A percentile compares a stretch with the other conserved stretches of the same genome.
Evolutionary conservation across 2,113 vertebrate species (phyloP).

Genomic region (Chamaea fasciata): DNA sequence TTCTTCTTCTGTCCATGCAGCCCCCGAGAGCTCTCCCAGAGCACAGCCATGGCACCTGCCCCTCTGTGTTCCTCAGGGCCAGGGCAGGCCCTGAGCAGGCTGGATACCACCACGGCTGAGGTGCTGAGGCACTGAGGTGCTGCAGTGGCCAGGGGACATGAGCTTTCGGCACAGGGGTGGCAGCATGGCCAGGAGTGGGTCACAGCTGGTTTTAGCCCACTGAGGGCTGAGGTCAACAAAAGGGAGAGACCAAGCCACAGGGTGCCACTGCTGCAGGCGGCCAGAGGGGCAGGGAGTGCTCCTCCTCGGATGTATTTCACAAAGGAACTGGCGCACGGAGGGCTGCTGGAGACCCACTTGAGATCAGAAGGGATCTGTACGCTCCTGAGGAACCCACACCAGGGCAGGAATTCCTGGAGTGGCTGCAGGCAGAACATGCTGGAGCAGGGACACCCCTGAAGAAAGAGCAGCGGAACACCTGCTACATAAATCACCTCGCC

Average conservation of each 20-base stretch:
- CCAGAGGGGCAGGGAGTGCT: not conserved
- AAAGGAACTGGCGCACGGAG: not conserved
- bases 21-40: not conserved
- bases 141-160: not conserved
- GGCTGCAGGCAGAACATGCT: not conserved
- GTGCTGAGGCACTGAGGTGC: not conserved
- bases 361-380: not conserved
- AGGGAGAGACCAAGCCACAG: not conserved
- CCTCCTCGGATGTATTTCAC: not conserved
- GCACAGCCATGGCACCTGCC: accelerated
- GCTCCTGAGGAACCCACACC: accelerated
- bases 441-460: not conserved
- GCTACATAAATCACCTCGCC: not conserved
- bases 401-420: not conserved
- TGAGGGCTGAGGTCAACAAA: not conserved
- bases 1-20: accelerated
- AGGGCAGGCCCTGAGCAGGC: not conserved
- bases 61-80: not conserved
- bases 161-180: not conserved
- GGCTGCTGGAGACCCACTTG: not conserved
- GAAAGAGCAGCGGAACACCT: not conserved
- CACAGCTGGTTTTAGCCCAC: not conserved
- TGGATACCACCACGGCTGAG: accelerated
- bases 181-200: not conserved
- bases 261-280: accelerated